Evolutionary conservation across 2,113 vertebrate genomes (phyloP).

Genomic region (Phyllostomus hastatus): DNA sequence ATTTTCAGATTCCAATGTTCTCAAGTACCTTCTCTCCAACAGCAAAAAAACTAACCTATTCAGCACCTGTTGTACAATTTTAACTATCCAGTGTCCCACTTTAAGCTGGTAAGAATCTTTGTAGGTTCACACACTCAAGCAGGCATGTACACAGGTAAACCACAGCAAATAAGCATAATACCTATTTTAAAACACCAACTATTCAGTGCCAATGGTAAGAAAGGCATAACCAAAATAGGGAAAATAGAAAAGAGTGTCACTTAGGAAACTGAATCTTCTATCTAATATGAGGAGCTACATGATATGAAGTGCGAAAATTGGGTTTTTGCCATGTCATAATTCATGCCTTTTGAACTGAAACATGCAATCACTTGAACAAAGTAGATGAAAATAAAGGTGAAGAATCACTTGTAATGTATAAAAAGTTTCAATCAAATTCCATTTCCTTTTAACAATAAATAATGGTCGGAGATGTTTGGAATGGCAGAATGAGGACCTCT

Average conservation of each 20-base stretch:
- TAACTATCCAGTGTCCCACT: neutral
- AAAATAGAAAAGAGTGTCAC: neutral
- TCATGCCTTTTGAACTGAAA: neutral
- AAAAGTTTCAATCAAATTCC: neutral
- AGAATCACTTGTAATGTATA: neutral
- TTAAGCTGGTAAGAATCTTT: neutral
- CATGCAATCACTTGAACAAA: neutral
- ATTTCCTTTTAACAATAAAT: slow-evolving; percentile 24
- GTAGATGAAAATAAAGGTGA: neutral
- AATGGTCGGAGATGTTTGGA: neutral
- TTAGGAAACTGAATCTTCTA: neutral
- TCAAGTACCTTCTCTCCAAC: neutral
- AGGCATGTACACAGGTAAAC: neutral
- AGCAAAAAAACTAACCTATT: neutral
- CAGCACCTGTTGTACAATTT: neutral
- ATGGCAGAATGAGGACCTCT: neutral
- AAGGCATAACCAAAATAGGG: neutral
- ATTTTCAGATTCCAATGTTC: neutral
- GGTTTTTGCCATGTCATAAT: neutral
- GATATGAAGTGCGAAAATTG: neutral
- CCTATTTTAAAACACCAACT: no score
- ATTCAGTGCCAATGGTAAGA: neutral
- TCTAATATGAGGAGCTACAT: neutral
- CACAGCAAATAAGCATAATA: neutral
- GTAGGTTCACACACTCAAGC: neutral